Conservation (phyloP, 2,797 vertebrate genomes). For the Lithobates pipiens region DNA sequence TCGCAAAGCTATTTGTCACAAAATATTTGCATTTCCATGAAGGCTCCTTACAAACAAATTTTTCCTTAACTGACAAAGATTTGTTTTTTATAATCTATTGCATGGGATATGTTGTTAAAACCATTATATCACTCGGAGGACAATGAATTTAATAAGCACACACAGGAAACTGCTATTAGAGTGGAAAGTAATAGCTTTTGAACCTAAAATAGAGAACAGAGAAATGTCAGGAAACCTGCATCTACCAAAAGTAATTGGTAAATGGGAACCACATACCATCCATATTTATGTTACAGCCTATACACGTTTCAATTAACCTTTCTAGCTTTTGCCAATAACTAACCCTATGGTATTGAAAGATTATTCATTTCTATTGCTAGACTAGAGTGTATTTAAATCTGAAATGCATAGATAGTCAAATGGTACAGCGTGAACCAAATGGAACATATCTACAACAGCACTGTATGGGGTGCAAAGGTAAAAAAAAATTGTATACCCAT, state of each 20-base stretch:
- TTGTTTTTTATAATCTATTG: too few relatives aligned
- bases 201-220: background rate
- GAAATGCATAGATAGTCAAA: background rate
- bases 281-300: background rate
- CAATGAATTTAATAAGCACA: too few relatives aligned
- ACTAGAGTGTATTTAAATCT: background rate
- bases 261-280: background rate
- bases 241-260: background rate
- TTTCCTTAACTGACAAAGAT: too few relatives aligned
- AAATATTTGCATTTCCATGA: too few relatives aligned
- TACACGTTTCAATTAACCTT: background rate
- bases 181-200: background rate
- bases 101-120: too few relatives aligned
- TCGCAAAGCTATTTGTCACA: too few relatives aligned
- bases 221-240: background rate
- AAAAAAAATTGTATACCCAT: background rate
- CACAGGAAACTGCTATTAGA: background rate
- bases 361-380: background rate
- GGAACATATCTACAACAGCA: background rate
- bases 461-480: background rate
- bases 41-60: too few relatives aligned
- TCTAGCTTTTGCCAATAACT: background rate
- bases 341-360: background rate
- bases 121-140: too few relatives aligned
- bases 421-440: too few relatives aligned